Percentiles rank a stretch among this genome's conserved stretches.
Evolutionary conservation across 2,113 vertebrate genomes (phyloP).

Genomic region (Azemiops feae): DNA sequence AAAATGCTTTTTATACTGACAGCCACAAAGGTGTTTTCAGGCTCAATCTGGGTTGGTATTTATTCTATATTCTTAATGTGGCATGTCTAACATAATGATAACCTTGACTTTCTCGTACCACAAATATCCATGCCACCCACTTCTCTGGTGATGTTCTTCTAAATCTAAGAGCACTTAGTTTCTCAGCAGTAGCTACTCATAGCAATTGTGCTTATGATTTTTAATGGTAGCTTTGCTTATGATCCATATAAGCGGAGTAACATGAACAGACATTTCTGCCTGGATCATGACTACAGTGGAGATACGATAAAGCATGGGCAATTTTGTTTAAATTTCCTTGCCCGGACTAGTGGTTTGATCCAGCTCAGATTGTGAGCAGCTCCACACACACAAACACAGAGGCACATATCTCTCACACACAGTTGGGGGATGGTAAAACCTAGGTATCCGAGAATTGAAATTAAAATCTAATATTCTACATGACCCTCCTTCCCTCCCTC

Average conservation of each 20-base stretch:
- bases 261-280: background rate
- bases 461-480: background rate
- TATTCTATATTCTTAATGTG: background rate
- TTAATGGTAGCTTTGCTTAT: background rate
- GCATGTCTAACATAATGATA: background rate
- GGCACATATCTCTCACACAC: background rate
- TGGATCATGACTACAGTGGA: background rate
- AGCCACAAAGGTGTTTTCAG: background rate
- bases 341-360: background rate
- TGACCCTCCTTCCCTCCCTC: background rate
- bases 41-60: background rate
- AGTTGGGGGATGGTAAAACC: background rate
- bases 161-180: background rate
- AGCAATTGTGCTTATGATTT: background rate
- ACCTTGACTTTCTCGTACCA: background rate
- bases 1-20: background rate
- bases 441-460: background rate
- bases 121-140: background rate
- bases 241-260: background rate
- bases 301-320: background rate
- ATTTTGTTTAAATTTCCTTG: background rate
- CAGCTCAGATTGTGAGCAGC: background rate
- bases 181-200: background rate
- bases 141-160: background rate
- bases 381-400: background rate